These are phyloP conservation scores for Eustalomyia histrio DNA, from an alignment of 2,888 invertebrate species.

Conservation along the genomic window DNA sequence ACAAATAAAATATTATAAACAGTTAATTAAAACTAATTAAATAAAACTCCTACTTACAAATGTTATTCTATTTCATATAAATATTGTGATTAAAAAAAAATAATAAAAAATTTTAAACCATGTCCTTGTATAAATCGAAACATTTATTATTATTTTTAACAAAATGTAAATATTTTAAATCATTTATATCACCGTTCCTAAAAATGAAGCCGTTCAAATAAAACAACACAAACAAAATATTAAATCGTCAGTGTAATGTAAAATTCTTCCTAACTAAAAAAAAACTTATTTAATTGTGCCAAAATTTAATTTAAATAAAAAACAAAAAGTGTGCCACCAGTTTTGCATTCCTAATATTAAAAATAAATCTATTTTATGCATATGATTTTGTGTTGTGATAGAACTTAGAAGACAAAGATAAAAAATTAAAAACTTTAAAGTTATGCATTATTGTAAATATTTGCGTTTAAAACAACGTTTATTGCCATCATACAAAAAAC, in stretches of 20 bases:
- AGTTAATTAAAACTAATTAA: neutral
- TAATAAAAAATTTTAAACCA: slow-evolving; percentile 9
- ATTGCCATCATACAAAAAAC: slow-evolving; percentile 64
- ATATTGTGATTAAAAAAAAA: slow-evolving; percentile 8
- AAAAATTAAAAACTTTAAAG: slow-evolving; percentile 28
- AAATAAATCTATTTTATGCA: slow-evolving; percentile 22
- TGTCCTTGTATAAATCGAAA: slow-evolving; percentile 31
- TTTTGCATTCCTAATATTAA: slow-evolving; percentile 13
- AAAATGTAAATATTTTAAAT: slow-evolving; percentile 25
- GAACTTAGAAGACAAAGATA: slow-evolving; percentile 61
- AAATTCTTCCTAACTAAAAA: slow-evolving; percentile 21
- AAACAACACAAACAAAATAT: slow-evolving; percentile 10
- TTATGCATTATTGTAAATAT: slow-evolving; percentile 50
- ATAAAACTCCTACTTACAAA: slow-evolving; percentile 3
- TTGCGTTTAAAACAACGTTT: slow-evolving; percentile 61
- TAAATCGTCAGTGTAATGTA: neutral
- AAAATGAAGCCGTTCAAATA: slow-evolving; percentile 36
- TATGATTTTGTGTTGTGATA: slow-evolving; percentile 68
- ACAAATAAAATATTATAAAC: too few relatives aligned
- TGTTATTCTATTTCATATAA: slow-evolving; percentile 9
- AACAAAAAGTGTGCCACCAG: slow-evolving; percentile 37
- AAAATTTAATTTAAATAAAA: slow-evolving; percentile 27
- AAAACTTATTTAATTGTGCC: slow-evolving; percentile 42
- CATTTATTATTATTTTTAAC: slow-evolving; percentile 11
- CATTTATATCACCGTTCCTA: slow-evolving; percentile 26